Evolutionary conservation across 2,797 vertebrate species (phyloP).

Genomic region (Halcyon chelicuti): DNA sequence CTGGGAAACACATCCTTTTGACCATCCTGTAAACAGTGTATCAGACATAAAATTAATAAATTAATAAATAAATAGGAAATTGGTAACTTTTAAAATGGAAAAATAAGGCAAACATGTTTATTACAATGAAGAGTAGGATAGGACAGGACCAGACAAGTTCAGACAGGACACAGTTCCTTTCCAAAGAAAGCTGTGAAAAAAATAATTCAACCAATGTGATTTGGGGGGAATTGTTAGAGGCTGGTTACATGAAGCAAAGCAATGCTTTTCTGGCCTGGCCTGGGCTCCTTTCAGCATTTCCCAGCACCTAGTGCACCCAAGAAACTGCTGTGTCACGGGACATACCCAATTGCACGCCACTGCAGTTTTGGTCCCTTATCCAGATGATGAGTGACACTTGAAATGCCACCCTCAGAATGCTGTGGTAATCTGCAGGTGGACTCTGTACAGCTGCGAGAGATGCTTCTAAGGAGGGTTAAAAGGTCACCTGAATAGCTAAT

Average conservation of each 20-base stretch:
- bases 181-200: not conserved
- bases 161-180: no score
- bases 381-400: not conserved
- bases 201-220: not conserved
- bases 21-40: not conserved
- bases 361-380: not conserved
- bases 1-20: not conserved
- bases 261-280: not conserved
- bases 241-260: not conserved
- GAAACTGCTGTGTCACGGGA: not conserved
- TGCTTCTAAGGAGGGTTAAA: slow-evolving; percentile 5
- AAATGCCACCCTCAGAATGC: slow-evolving; percentile 24
- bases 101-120: not conserved
- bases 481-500: slow-evolving; percentile 32
- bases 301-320: not conserved
- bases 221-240: not conserved
- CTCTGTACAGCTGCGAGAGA: not conserved
- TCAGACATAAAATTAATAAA: not conserved
- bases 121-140: not conserved
- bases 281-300: not conserved
- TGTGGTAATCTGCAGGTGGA: not conserved
- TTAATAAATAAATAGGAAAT: not conserved
- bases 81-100: not conserved
- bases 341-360: not conserved
- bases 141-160: not conserved